Percentiles rank a stretch among this genome's conserved stretches.
These are phyloP conservation scores for Ptilorrhoa leucosticta DNA, from an alignment of 2,113 vertebrate species.

Conservation along the genomic window DNA sequence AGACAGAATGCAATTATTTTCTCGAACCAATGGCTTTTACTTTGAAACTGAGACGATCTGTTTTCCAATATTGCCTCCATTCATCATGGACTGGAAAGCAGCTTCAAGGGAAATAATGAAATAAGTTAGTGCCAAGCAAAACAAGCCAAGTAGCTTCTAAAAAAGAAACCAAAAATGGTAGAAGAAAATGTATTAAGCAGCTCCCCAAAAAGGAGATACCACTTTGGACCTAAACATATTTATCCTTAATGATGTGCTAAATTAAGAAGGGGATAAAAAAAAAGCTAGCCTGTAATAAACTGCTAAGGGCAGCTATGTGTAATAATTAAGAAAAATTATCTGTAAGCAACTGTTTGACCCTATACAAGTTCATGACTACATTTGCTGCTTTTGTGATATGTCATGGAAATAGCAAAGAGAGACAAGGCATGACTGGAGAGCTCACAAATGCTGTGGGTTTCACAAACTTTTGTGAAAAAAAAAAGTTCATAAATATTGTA, in stretches of 20 bases:
- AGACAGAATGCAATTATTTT: neutral
- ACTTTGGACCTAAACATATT: neutral
- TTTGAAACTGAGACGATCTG: slow-evolving; percentile 87
- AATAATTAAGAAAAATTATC: neutral
- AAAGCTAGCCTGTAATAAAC: neutral
- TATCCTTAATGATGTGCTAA: neutral
- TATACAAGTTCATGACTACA: neutral
- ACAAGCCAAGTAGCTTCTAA: neutral
- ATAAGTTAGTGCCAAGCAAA: slow-evolving; percentile 12
- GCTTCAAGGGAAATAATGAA: slow-evolving; percentile 73
- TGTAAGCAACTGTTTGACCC: neutral
- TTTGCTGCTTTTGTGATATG: neutral
- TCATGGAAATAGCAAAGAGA: neutral
- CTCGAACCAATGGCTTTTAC: slow-evolving; percentile 30
- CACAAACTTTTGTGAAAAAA: neutral
- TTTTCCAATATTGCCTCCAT: slow-evolving; percentile 90
- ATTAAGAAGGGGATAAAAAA: neutral
- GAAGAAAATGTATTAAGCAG: neutral
- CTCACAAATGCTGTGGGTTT: neutral
- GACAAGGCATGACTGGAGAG: neutral
- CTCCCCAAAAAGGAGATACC: neutral
- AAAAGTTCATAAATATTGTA: neutral
- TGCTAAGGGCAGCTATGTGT: neutral
- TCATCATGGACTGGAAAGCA: slow-evolving; percentile 97
- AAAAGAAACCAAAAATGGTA: neutral